phyloP scores from a whole-genome alignment of 2,797 vertebrate genomes.

The Phoeniculus purpureus region DNA sequence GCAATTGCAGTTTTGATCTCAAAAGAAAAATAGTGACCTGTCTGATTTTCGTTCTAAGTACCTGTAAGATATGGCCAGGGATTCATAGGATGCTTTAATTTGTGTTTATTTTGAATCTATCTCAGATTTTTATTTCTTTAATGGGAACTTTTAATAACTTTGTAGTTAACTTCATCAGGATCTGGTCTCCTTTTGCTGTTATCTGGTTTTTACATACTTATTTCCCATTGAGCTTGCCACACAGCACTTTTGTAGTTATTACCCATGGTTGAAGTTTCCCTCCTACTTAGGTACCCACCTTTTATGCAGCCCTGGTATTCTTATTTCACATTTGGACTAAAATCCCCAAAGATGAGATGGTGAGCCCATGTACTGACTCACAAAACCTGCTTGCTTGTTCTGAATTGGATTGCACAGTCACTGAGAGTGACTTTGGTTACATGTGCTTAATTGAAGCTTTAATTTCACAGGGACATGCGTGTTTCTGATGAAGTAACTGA shows the following conservation, averaged over 20 bases:
- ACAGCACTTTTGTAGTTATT: neutral
- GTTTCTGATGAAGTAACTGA: slow-evolving; percentile 1
- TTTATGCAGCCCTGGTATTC: neutral
- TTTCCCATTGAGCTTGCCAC: neutral
- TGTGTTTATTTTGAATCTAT: neutral
- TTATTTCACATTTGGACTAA: neutral
- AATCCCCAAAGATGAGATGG: neutral
- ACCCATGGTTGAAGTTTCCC: slow-evolving; percentile 26
- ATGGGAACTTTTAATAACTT: neutral
- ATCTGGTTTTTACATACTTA: neutral
- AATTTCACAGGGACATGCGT: neutral
- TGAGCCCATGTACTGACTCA: neutral
- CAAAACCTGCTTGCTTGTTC: neutral
- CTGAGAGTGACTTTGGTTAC: slow-evolving; percentile 5
- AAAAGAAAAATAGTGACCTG: neutral
- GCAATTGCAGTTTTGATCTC: neutral
- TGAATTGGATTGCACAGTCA: neutral
- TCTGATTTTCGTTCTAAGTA: neutral
- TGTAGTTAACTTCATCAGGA: neutral
- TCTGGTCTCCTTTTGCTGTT: neutral
- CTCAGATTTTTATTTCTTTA: neutral
- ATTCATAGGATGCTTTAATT: neutral
- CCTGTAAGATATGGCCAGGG: neutral
- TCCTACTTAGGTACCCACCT: neutral
- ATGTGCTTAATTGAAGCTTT: neutral